A percentile compares a stretch with the other conserved stretches of the same genome.
phyloP scores from a whole-genome alignment of 2,113 vertebrate species.

The Petrocephalus zakoni region DNA sequence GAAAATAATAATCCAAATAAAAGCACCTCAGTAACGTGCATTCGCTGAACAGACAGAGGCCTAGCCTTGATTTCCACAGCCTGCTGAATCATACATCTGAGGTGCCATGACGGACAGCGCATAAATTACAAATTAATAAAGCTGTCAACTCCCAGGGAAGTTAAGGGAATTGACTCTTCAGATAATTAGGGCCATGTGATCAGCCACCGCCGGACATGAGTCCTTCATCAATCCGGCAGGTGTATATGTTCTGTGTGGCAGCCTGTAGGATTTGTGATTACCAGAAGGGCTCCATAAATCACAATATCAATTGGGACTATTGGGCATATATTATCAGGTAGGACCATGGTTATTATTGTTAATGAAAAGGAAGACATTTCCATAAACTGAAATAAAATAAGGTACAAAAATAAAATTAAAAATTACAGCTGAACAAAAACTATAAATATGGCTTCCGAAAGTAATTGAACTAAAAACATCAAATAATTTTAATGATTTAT shows the following conservation, averaged over 20 bases:
- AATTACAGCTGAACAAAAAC: not conserved
- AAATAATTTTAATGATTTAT: not conserved
- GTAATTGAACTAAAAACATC: not conserved
- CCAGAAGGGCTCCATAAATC: not conserved
- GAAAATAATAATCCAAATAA: not conserved
- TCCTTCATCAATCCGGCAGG: not conserved
- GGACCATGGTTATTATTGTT: not conserved
- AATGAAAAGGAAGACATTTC: not conserved
- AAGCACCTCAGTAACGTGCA: not conserved
- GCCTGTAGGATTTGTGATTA: not conserved
- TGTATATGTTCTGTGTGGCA: not conserved
- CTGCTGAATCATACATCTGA: not conserved
- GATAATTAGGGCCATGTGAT: not conserved
- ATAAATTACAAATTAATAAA: constrained; percentile 10
- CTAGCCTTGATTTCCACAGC: not conserved
- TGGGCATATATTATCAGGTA: not conserved
- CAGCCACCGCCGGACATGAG: not conserved
- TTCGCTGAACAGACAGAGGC: not conserved
- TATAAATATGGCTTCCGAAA: not conserved
- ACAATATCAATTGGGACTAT: not conserved
- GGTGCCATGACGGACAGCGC: not conserved
- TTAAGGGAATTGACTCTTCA: not conserved
- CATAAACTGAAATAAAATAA: not conserved
- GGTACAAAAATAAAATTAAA: not conserved
- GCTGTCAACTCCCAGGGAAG: not conserved